A percentile compares a stretch with the other conserved stretches of the same genome.
Evolutionary conservation across 2,797 vertebrate genomes (phyloP).

Genomic region (Pipistrellus nathusii): DNA sequence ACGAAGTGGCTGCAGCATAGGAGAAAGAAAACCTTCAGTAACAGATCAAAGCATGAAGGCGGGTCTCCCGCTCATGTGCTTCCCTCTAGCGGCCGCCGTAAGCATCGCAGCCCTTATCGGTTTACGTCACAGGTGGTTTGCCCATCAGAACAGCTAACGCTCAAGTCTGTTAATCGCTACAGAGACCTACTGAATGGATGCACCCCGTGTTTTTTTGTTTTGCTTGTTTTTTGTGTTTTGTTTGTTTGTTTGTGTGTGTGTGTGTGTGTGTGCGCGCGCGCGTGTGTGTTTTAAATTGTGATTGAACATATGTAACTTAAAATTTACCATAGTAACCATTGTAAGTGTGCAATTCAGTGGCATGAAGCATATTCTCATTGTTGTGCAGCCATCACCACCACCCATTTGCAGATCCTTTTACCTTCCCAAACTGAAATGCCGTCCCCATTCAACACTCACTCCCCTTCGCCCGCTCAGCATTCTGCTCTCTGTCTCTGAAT

Average conservation of each 20-base stretch:
- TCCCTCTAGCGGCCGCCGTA: fast-evolving
- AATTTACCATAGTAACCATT: no score
- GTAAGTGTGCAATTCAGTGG: not conserved
- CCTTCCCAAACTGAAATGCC: not conserved
- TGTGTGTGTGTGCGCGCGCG: not conserved
- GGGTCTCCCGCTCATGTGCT: not conserved
- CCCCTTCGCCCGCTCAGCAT: no score
- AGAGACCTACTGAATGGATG: fast-evolving
- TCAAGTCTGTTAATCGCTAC: no score
- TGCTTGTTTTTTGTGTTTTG: no score
- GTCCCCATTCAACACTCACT: not conserved
- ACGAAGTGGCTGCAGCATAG: not conserved
- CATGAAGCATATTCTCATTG: not conserved
- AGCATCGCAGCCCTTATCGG: not conserved
- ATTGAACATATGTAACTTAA: not conserved
- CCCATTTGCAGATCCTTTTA: not conserved
- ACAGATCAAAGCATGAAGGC: fast-evolving
- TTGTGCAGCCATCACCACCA: not conserved
- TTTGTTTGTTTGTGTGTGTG: no score
- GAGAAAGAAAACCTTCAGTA: not conserved
- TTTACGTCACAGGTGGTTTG: no score
- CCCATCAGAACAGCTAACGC: fast-evolving
- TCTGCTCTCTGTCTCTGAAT: not conserved
- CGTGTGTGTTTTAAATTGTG: not conserved
- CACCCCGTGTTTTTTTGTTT: not conserved